Conservation (phyloP, 1,140 invertebrate species). For the Teleopsis dalmanni region DNA sequence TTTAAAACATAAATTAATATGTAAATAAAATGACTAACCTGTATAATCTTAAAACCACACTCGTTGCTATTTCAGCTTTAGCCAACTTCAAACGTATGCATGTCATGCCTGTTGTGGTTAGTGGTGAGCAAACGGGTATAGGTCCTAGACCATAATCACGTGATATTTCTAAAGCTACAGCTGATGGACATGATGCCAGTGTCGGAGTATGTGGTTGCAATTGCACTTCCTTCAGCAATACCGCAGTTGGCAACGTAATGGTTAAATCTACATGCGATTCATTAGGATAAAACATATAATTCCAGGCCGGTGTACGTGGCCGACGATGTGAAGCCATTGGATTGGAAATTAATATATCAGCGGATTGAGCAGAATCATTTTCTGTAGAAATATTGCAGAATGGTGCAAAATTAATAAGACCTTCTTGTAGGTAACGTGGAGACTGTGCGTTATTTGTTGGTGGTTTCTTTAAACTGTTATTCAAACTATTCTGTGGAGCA, state of each 20-base stretch:
- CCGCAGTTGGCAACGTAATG: conserved; percentile 80
- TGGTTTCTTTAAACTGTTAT: conserved; percentile 16
- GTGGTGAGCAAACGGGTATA: conserved; percentile 53
- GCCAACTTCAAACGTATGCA: conserved; percentile 75
- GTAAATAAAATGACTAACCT: conserved; percentile 24
- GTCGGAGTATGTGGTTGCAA: conserved; percentile 79
- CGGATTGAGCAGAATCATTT: conserved; percentile 78
- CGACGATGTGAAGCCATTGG: conserved; percentile 69
- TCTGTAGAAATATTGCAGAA: conserved; percentile 71
- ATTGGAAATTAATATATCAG: conserved; percentile 74
- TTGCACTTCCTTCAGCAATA: conserved; percentile 81
- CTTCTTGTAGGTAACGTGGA: conserved; percentile 48
- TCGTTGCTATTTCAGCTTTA: conserved; percentile 70
- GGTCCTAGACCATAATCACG: conserved; percentile 52
- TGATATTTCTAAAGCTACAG: conserved; percentile 74
- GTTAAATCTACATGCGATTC: conserved; percentile 81
- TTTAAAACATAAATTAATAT: not conserved
- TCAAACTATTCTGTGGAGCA: conserved; percentile 22
- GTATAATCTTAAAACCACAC: conserved; percentile 49
- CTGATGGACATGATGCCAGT: conserved; percentile 80
- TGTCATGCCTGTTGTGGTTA: conserved; percentile 75
- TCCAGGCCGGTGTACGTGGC: conserved; percentile 80
- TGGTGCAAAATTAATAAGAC: conserved; percentile 82
- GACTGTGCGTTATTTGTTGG: conserved; percentile 14
- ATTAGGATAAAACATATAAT: conserved; percentile 87